phyloP scores from a whole-genome alignment of 2,888 invertebrate genomes.

The Netelia virgata region DNA sequence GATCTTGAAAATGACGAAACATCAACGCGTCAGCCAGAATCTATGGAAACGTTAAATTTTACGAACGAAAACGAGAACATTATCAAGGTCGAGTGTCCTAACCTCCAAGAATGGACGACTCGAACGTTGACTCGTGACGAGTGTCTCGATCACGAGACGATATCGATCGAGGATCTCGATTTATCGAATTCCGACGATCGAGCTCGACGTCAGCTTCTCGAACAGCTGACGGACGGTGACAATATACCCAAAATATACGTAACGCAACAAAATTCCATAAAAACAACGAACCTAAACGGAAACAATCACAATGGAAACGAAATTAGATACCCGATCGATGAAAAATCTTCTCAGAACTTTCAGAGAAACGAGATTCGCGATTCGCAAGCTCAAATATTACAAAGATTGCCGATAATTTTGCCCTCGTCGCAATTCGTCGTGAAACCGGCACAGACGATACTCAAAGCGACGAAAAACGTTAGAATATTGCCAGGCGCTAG shows the following conservation, averaged over 20 bases:
- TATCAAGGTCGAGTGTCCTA: slow-evolving; percentile 49
- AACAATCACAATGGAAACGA: slow-evolving; percentile 44
- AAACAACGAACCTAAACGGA: neutral
- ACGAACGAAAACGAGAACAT: slow-evolving; percentile 15
- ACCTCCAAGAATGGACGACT: slow-evolving; percentile 41
- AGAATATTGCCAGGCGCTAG: slow-evolving; percentile 75
- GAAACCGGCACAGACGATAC: slow-evolving; percentile 78
- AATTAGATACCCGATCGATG: slow-evolving; percentile 71
- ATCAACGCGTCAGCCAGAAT: slow-evolving; percentile 13
- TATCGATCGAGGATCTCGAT: slow-evolving; percentile 49
- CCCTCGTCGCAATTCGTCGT: slow-evolving; percentile 80
- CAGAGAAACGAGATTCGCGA: slow-evolving; percentile 67
- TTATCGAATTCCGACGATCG: slow-evolving; percentile 11
- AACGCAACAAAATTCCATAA: slow-evolving; percentile 24
- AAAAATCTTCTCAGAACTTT: slow-evolving; percentile 66
- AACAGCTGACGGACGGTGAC: slow-evolving; percentile 21
- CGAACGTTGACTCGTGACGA: slow-evolving; percentile 28
- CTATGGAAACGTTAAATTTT: slow-evolving; percentile 48
- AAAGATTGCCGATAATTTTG: slow-evolving; percentile 76
- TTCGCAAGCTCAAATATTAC: slow-evolving; percentile 77
- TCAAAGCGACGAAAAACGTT: slow-evolving; percentile 78
- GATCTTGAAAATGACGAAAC: slow-evolving; percentile 40
- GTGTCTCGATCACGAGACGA: slow-evolving; percentile 36
- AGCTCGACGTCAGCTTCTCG: slow-evolving; percentile 10
- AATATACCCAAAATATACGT: slow-evolving; percentile 37